Base-by-base conservation (phyloP, 2,113 vertebrate genomes). In the Pterocles burchelli region DNA sequence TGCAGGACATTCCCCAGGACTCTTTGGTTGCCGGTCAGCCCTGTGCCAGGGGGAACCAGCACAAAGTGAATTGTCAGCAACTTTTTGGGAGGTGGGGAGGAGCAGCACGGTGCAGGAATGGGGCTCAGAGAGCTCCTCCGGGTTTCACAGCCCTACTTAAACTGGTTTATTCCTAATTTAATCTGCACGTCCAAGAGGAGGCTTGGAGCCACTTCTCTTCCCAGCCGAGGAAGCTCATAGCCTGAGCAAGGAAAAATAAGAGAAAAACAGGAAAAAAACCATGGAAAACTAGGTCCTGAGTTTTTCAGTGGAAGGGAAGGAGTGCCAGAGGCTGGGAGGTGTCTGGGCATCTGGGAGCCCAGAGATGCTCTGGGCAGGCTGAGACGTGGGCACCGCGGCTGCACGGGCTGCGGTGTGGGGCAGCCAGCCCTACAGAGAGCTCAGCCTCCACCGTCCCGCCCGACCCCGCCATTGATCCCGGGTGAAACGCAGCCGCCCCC, bases 381-480 rank as follows among this genome's bases (percentile, higher is more conserved):
- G 57, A 51, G 49, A 11, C 16, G 14, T 1, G 20, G 63, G 63
- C 66, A 34, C 11, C 1, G 1, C 4, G 0, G 18, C 21, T 54
- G 29, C 41, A 17, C 52, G 0, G 0, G 20, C 26, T 9, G 15
- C 15, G 55, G 10, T 28, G 33, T 10, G n/a, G 68, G 55, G 59
- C 24, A 33, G 21, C 63, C 74, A 63, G 1, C 45, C 65, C 8
- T 10, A 41, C n/a, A 0, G 0, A 61, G 36, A 58, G 36, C 18
- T 5, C 80, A 0, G 3, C 20, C 8, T 51, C 13, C 14, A 26
- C 22, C 33, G 3, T 46, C 3, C 22, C 4, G 0, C 7, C 2
- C 0, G 43, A 67, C 33, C 70, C 8, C 1, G 59, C 31, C 31
- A 3, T 21, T 0, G 7, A 3, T 14, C 33, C 4, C 4, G 31